These are phyloP conservation scores for Mesembrinibis cayennensis DNA, from an alignment of 2,113 vertebrate genomes.

Conservation along the genomic window DNA sequence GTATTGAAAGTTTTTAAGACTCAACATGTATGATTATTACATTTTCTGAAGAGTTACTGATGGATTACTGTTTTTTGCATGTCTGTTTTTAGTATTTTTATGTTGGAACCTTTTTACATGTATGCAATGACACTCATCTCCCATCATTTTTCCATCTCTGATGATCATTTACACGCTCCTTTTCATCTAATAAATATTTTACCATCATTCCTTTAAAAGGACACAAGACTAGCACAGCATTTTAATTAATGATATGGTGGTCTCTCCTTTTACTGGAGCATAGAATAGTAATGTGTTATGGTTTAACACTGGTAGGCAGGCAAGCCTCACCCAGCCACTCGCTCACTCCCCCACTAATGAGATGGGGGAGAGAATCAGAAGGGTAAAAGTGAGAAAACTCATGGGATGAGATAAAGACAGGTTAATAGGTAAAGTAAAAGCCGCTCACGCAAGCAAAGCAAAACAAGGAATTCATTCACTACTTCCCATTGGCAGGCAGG, in stretches of 20 bases:
- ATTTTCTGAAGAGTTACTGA: background rate
- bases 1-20: background rate
- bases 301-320: background rate
- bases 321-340: background rate
- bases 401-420: background rate
- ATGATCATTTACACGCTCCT: background rate
- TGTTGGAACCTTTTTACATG: background rate
- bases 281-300: background rate
- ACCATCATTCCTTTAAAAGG: background rate
- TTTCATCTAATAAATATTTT: background rate
- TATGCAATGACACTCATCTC: background rate
- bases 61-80: background rate
- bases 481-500: background rate
- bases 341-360: rapidly evolving
- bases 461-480: background rate
- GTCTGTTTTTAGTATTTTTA: background rate
- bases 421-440: background rate
- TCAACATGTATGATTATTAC: background rate
- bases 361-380: background rate
- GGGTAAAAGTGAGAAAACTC: background rate
- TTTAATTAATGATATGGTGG: background rate
- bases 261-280: background rate
- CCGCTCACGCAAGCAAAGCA: background rate
- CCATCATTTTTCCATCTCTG: background rate
- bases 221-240: background rate